Conservation (phyloP, 2,888 invertebrate species). For the Graphium colonna region DNA sequence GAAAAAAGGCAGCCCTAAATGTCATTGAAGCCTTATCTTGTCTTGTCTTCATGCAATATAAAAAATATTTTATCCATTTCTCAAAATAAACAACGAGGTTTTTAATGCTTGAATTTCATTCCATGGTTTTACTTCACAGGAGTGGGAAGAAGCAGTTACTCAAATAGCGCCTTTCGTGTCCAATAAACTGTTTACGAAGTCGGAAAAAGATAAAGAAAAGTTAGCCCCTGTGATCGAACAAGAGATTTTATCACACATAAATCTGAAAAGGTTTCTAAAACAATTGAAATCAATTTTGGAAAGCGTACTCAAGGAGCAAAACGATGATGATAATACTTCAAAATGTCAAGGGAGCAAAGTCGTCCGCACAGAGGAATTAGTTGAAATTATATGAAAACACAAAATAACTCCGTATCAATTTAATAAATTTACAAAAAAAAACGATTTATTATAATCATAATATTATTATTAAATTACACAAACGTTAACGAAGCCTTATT, state of each 20-base stretch:
- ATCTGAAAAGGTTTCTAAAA: constrained; percentile 66
- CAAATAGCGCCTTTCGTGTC: constrained; percentile 83
- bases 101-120: too few species aligned
- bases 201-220: constrained; percentile 82
- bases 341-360: constrained; percentile 35
- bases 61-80: too few species aligned
- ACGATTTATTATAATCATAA: constrained; percentile 6
- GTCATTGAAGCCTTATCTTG: too few species aligned
- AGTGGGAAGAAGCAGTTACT: constrained; percentile 89
- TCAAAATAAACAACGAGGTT: too few species aligned
- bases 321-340: constrained; percentile 31
- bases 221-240: constrained; percentile 74
- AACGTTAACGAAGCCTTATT: constrained; percentile 26
- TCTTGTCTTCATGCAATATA: too few species aligned
- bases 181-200: constrained; percentile 81
- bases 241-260: constrained; percentile 61
- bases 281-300: constrained; percentile 62
- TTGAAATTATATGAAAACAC: constrained; percentile 56
- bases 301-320: constrained; percentile 48
- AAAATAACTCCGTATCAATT: constrained; percentile 7
- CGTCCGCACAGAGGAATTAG: constrained; percentile 63
- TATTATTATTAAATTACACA: constrained; percentile 23
- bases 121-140: too few species aligned
- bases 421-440: constrained; percentile 27
- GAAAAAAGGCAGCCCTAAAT: too few species aligned